Base-by-base conservation (phyloP, 2,113 vertebrate species). In the Dipodomys ordii region DNA sequence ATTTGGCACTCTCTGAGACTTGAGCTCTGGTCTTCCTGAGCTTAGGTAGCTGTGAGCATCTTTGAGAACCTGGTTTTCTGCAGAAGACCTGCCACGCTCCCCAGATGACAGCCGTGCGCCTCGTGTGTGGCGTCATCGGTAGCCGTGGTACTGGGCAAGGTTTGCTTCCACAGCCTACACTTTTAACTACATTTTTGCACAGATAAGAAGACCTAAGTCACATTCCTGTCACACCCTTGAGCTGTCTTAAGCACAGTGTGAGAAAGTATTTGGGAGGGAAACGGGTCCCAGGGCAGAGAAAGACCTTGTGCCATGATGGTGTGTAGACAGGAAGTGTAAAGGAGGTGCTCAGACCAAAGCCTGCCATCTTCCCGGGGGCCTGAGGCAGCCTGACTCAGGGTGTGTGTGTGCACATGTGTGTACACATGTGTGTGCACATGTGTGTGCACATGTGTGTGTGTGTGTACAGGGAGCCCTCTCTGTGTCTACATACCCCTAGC, bases 221-320 rank as follows among this genome's bases (percentile, higher is more conserved):
- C 39, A 90, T 92, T 93, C 93, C 46, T 94, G n/a, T 97, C 87
- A 94, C 25, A 83, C 95, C 96, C 96, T 97, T 96, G 95, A 97
- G 84, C 68, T 95, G 96, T 96, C 97, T 96, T 89, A 96, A 92
- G 95, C 93, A 92, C 88, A 87, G 88, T 92, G 73, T 68, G 85
- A 90, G 87, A 68, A 71, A 68, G 28, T n/a, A 20, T 22, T 53
- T 82, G 94, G 96, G 69, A 88, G 32, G n/a, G 25, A 6, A 92
- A 90, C 18, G 32, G 0, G 25, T 65, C 20, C 82, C 16, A 27
- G 6, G 9, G 1, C 12, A 10, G 46, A 78, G n/a, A 19, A 46
- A 1, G 44, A 13, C 8, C 60, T 13, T 4, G 1, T 1, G 7
- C 22, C 22, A 7, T 60, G 16, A 90, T 85, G 86, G 96, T 86